Base-by-base conservation (phyloP, 2,113 vertebrate species). In the Pygoscelis antarcticus region DNA sequence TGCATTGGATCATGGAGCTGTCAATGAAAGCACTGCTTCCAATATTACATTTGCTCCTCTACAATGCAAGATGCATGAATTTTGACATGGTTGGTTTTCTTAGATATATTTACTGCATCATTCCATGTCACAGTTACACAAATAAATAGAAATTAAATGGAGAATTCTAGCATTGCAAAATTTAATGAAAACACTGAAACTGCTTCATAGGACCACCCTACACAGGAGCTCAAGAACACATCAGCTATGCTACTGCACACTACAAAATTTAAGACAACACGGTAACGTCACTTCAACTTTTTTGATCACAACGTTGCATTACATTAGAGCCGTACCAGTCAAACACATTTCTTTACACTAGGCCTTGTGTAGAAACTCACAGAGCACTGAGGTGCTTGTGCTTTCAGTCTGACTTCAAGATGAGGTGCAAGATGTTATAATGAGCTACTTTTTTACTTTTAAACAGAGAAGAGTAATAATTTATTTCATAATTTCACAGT, bases 191-290 rank as follows among this genome's bases (percentile, higher is more conserved):
- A n/a, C 19, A n/a, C 16, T 3, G 11, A 38, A 51, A 55, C 22
- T 10, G 38, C 51, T 58, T 75, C 74, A 51, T 9, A 32, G 65
- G 55, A 36, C 13, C 25, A 11, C 20, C 9, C 44, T 26, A 27
- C 18, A 17, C 7, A 44, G 87, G 32, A 34, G 62, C 30, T 70
- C 27, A 46, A 10, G 49, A 15, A 34, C 44, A 32, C 32, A 32
- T 22, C 46, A 66, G 34, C 36, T 36, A 12, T 5, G 1, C 25
- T 49, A 17, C 34, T 1, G 3, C 16, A 30, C 1, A 0, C 49
- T 20, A n/a, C 34, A 36, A 13, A 22, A 25, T 7, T 9, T 25
- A 23, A 44, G 46, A 9, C 0, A 30, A 44, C 9, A 26, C 15
- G 25, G 22, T 8, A 42, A 70, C 0, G 1, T 13, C 1, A 7